A percentile compares a stretch with the other conserved stretches of the same genome.
Evolutionary conservation across 1,140 invertebrate species (phyloP).

Genomic region (Neodiprion virginianus): DNA sequence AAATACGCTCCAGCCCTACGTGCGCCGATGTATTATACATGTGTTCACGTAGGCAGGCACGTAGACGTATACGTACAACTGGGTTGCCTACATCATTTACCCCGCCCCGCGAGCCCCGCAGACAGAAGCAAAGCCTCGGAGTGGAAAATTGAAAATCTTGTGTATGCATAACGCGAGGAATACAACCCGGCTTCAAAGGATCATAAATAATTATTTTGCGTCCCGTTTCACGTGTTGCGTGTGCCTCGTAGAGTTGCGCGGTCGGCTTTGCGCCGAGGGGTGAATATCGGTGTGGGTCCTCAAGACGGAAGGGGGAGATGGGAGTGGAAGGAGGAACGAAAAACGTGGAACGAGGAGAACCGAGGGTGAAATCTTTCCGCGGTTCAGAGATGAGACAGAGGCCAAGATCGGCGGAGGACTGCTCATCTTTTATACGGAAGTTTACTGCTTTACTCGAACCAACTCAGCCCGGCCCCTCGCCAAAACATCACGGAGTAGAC

Average conservation of each 20-base stretch:
- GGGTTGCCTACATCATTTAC: neutral
- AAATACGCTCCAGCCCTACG: neutral
- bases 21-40: too few species aligned
- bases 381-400: too few species aligned
- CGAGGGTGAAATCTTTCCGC: too few species aligned
- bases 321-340: neutral
- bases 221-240: neutral
- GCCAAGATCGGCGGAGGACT: too few species aligned
- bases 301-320: neutral
- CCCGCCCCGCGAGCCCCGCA: neutral
- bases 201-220: slow-evolving; percentile 14
- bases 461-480: too few species aligned
- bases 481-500: too few species aligned
- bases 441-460: neutral
- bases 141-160: slow-evolving; percentile 18
- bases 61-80: neutral
- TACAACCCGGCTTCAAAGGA: slow-evolving; percentile 10
- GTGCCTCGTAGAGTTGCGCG: neutral
- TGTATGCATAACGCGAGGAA: slow-evolving; percentile 8
- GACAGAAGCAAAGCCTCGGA: neutral
- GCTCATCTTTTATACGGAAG: neutral
- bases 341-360: neutral
- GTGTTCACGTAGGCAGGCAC: too few species aligned
- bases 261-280: too few species aligned
- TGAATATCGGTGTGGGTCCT: neutral